Evolutionary conservation across 2,888 invertebrate species (phyloP).

Genomic region (Lithodes maja): DNA sequence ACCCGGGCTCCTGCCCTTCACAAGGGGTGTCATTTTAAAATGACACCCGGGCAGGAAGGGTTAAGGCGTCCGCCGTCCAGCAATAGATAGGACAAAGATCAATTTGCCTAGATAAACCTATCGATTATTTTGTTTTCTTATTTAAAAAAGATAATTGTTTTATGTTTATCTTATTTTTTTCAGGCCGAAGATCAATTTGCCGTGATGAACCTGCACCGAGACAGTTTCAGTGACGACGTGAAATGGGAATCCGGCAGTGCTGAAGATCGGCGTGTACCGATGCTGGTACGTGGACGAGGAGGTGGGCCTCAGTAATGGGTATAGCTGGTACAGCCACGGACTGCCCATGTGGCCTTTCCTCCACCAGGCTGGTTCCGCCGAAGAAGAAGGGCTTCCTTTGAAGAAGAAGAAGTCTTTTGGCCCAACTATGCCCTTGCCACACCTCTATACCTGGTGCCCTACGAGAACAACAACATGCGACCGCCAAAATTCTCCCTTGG

Average conservation of each 20-base stretch:
- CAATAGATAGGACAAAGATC: too few relatives aligned
- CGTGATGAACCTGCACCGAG: slow-evolving; percentile 32
- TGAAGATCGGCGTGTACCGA: neutral
- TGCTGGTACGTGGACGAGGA: slow-evolving; percentile 37
- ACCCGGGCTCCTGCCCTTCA: too few relatives aligned
- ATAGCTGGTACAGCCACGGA: slow-evolving; percentile 41
- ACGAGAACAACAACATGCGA: slow-evolving; percentile 17
- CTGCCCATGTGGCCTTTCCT: slow-evolving; percentile 47
- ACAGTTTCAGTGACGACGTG: slow-evolving; percentile 20
- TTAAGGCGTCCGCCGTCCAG: too few relatives aligned
- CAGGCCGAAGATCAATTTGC: slow-evolving; percentile 10
- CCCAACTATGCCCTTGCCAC: slow-evolving; percentile 46
- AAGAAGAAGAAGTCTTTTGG: slow-evolving; percentile 28
- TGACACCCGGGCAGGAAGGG: too few relatives aligned
- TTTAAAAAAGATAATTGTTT: too few relatives aligned
- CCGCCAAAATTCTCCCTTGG: slow-evolving; percentile 20
- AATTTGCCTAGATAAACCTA: too few relatives aligned
- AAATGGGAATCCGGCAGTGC: slow-evolving; percentile 27
- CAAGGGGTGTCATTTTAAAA: too few relatives aligned
- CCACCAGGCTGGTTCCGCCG: too few relatives aligned
- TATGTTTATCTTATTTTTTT: too few relatives aligned
- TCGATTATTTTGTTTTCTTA: too few relatives aligned
- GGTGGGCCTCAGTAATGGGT: slow-evolving; percentile 21
- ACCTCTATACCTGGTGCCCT: slow-evolving; percentile 27
- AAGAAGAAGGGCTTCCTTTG: neutral